Conservation (phyloP, 2,797 vertebrate species). For the Pantherophis vulpinus region DNA sequence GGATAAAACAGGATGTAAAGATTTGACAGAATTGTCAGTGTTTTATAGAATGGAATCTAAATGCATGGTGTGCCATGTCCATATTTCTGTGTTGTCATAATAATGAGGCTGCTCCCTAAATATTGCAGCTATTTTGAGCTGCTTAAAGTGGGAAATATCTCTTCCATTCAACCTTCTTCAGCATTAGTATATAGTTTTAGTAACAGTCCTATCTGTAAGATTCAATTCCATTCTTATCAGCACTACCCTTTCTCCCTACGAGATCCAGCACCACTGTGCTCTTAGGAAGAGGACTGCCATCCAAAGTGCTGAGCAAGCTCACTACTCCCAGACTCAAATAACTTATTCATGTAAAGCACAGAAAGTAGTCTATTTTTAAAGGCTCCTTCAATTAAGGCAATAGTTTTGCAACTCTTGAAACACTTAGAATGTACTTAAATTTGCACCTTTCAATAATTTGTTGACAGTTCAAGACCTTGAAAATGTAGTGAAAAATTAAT, state of each 20-base stretch:
- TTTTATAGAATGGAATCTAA: not conserved
- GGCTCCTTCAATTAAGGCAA: constrained; percentile 23
- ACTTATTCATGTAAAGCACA: constrained; percentile 26
- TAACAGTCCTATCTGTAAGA: not conserved
- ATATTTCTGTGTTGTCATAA: not conserved
- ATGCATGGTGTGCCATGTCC: not conserved
- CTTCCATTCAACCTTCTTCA: not conserved
- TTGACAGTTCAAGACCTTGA: constrained; percentile 7
- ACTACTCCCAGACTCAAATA: not conserved
- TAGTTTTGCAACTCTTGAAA: constrained; percentile 21
- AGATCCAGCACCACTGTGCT: not conserved
- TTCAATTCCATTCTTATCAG: not conserved
- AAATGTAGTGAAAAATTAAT: constrained; percentile 9
- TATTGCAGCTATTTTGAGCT: not conserved
- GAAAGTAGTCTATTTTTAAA: constrained; percentile 18
- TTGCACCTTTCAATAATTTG: constrained; percentile 19
- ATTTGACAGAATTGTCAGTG: not conserved
- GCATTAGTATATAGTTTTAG: not conserved
- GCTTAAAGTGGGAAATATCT: not conserved
- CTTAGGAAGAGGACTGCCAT: not conserved
- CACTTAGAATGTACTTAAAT: constrained; percentile 24
- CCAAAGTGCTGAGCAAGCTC: constrained; percentile 10
- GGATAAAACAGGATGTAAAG: not conserved
- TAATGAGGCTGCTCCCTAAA: not conserved
- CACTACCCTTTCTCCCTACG: not conserved